phyloP scores from a whole-genome alignment of 2,797 vertebrate species.

The Pempheris klunzingeri region DNA sequence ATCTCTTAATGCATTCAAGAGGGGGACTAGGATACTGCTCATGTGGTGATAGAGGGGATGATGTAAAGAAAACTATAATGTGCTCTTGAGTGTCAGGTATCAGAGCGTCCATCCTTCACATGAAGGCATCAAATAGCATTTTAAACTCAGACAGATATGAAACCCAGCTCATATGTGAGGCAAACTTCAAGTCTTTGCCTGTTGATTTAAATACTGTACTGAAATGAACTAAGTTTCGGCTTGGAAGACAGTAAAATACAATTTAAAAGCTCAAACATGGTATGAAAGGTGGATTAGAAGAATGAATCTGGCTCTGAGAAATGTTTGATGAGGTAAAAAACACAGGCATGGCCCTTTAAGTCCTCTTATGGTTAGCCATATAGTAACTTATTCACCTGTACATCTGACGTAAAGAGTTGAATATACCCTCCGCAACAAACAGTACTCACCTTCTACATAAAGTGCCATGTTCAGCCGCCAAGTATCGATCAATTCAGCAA shows the following conservation, averaged over 20 bases:
- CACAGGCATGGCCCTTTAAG: neutral
- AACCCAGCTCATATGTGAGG: neutral
- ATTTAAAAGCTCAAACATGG: too few relatives aligned
- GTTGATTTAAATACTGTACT: neutral
- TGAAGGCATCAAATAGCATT: neutral
- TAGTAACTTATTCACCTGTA: neutral
- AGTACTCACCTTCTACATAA: conserved; percentile 81
- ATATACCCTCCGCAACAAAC: neutral
- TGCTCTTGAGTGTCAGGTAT: neutral
- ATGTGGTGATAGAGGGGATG: neutral
- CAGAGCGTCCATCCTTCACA: neutral
- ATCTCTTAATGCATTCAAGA: neutral
- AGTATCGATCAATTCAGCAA: neutral
- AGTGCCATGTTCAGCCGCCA: conserved; percentile 58
- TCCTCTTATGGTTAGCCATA: neutral
- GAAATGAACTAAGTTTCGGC: neutral
- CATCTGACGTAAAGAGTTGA: neutral
- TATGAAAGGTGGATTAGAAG: too few relatives aligned
- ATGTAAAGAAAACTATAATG: neutral
- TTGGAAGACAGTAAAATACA: neutral
- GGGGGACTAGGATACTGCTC: too few relatives aligned
- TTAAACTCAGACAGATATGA: neutral
- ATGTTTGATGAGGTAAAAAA: neutral
- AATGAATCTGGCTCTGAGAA: too few relatives aligned
- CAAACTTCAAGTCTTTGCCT: neutral